Base-by-base conservation (phyloP, 2,888 invertebrate genomes). In the Pollenia griseotomentosa region DNA sequence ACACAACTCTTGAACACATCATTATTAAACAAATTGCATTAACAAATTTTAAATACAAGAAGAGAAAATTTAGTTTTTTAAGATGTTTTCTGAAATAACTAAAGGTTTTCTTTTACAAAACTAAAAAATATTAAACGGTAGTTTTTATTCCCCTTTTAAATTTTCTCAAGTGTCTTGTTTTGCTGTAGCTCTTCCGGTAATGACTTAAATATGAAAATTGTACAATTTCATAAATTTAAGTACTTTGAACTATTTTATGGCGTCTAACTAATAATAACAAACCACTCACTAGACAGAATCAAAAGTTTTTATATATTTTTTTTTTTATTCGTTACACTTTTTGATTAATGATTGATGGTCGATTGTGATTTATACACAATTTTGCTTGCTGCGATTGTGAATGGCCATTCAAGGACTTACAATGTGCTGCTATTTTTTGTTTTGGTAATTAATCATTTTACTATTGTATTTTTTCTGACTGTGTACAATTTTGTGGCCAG, bases 361-460 rank as follows among this genome's bases (percentile, higher is more conserved):
- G 6, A n/a, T 33, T 2, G 12, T 8, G 23, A 59, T n/a, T 57
- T 73, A 23, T 16, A 48, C 11, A 71, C 8, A 40, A 53, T 53
- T 70, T 16, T 12, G 8, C 19, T 42, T 12, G 1, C 2, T n/a
- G 8, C 19, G 0, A 12, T 71, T 55, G 8, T 12, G 59, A 6
- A 23, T 44, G 73, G 9, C 59, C 33, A 14, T n/a, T 48, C n/a
- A 59, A 33, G n/a, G 2, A 48, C n/a, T 10, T n/a, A 10, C 1
- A 10, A 33, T 73, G 14, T 46, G 10, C 14, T 68, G 0, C 14
- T 51, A 7, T 5, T 14, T 8, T 68, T 73, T 59, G 6, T 9
- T 0, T 33, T 10, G 16, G 8, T 73, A 73, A 73, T 73, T 73
- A 59, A 73, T 73, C 73, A 73, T 73, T 73, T 73, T 33, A 59